Base-by-base conservation (phyloP, 2,113 vertebrate species). In the Hystrix brachyura region DNA sequence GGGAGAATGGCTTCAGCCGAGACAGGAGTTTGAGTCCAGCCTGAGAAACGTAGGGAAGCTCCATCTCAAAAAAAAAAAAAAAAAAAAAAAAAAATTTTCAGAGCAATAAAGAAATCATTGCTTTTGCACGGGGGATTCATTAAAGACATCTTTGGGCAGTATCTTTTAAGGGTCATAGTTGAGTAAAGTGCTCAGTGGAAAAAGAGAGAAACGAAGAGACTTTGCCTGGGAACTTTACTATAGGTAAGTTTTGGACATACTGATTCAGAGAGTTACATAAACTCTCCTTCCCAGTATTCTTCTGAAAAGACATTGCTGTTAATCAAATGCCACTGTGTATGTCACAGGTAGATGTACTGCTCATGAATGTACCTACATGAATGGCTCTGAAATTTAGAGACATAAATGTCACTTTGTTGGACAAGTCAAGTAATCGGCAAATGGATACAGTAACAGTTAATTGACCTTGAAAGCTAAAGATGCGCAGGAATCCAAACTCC, bases 251-350 rank as follows among this genome's bases (percentile, higher is more conserved):
- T 69, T 57, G 27, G 11, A 21, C 48, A 67, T 9, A 59, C n/a
- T 11, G 57, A 34, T 38, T 87, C 89, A 4, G 32, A 32, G 60
- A 2, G 65, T 76, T 88, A n/a, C 21, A 29, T 83, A 38, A 21
- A 59, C 19, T 65, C 19, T 65, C 83, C 17, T 91, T 81, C 34
- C 13, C 32, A 57, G 10, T 80, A 85, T 90, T 18, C 19, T 60
- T 95, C 55, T 93, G 65, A 65, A 94, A 95, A 96, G 1, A 87
- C 84, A 81, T 94, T 90, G 5, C 7, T 84, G 48, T 43, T 87
- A 76, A 53, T 71, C n/a, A 83, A 94, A 32, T 82, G 60, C 18
- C 3, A 71, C 18, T 71, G 0, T 72, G 46, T 17, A 3, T 91
- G 65, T 74, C 62, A 62, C 19, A 87, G 13, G 25, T 83, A 78